These are phyloP conservation scores for Gambelia wislizenii DNA, from an alignment of 2,797 vertebrate species.

Conservation along the genomic window DNA sequence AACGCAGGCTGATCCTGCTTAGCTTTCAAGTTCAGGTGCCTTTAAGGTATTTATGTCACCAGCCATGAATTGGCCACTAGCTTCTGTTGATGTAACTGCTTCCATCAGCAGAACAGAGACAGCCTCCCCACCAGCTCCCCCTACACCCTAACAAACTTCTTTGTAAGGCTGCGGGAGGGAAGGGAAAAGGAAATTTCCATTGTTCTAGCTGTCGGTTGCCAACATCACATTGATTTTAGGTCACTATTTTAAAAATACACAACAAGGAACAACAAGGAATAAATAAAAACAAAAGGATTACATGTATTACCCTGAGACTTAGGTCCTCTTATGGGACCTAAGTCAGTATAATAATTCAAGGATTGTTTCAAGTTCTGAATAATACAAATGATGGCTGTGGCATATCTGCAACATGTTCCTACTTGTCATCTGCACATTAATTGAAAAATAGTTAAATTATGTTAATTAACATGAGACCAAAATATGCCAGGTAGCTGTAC, in stretches of 20 bases:
- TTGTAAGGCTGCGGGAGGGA: background rate
- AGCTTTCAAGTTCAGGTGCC: too few species aligned
- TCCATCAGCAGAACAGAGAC: background rate
- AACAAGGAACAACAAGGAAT: background rate
- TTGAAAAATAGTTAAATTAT: background rate
- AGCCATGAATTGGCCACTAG: background rate
- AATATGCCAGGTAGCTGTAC: background rate
- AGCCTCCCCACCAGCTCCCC: background rate
- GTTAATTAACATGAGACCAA: background rate
- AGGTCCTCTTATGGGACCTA: background rate
- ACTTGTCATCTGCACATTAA: background rate
- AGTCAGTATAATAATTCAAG: background rate
- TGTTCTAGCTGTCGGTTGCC: background rate
- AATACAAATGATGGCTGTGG: background rate
- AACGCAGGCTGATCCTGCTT: too few species aligned
- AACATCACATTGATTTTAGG: background rate
- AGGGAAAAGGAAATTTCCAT: background rate
- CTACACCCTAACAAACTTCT: background rate
- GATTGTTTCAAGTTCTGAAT: background rate
- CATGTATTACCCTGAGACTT: background rate
- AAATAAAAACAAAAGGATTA: background rate
- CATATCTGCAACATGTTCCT: background rate
- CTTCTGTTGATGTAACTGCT: background rate
- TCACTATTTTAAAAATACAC: background rate
- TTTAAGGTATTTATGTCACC: background rate